Base-by-base conservation (phyloP, 2,888 invertebrate species). In the Resseliella maxima region DNA sequence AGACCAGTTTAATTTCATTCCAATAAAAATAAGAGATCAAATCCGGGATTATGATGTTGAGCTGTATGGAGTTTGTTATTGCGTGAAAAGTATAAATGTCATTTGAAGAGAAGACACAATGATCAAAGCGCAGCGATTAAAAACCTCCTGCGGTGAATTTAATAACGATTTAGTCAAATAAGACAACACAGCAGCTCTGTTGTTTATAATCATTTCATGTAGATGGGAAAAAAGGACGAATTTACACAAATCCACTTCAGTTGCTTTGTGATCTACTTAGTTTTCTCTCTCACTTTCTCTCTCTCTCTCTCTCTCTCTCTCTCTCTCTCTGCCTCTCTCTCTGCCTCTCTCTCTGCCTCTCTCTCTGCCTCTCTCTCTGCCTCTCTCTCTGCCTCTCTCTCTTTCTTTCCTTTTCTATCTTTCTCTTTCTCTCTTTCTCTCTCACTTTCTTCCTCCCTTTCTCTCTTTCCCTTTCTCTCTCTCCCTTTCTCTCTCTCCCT, bases 141-240 rank as follows among this genome's bases (percentile, higher is more conserved):
- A 90, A 90, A 90, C 89, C 90, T 90, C 90, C 90, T 89, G 90
- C 89, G 90, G 90, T 88, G 90, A 90, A 90, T 89, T 90, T 90
- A 90, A 90, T 90, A 90, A 90, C 89, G 90, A 89, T 54, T 86
- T 85, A 86, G 85, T 85, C 59, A 59, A 85, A 46, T 81, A 50
- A 36, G 38, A 83, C 50, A 50, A 85, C 83, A n/a, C n/a, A 86
- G 46, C 83, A 36, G 24, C 50, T 36, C 50, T 85, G 81, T 85
- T 86, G 54, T 85, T 86, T 81, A n/a, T 27, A 59, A 24, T 12
- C 59, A 59, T 24, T n/a, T n/a, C 27, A 35, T 12, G 31, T 27
- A 72, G 18, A 35, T 0, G 15, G 72, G 15, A 72, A n/a, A 72
- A 72, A 72, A 72, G 35, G 35, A 72, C 24, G 59, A 72, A 72